Evolutionary conservation across 2,888 invertebrate genomes (phyloP).

Genomic region (Drosophila pseudotakahashii): DNA sequence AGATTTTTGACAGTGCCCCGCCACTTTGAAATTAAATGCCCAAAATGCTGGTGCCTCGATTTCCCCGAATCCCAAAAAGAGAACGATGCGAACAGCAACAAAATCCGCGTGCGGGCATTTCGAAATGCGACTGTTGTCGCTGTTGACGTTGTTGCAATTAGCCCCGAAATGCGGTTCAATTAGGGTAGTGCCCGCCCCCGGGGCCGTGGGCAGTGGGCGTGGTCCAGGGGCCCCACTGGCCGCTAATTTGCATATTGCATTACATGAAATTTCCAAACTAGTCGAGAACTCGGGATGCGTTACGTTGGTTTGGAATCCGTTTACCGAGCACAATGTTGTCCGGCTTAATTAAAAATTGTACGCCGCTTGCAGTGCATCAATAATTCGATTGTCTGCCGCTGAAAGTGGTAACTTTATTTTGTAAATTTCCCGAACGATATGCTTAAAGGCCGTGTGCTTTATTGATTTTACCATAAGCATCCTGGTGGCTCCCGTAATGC

Average conservation of each 20-base stretch:
- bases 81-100: slow-evolving; percentile 9
- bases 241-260: slow-evolving; percentile 52
- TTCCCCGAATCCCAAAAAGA: slow-evolving; percentile 6
- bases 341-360: slow-evolving; percentile 40
- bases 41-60: slow-evolving; percentile 18
- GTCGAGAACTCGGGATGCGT: slow-evolving; percentile 6
- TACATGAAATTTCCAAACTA: slow-evolving; percentile 32
- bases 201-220: slow-evolving; percentile 5
- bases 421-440: slow-evolving; percentile 1
- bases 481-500: background rate
- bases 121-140: slow-evolving; percentile 35
- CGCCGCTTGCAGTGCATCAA: slow-evolving; percentile 21
- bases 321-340: slow-evolving; percentile 13
- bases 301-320: slow-evolving; percentile 16
- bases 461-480: slow-evolving; percentile 60
- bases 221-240: slow-evolving; percentile 9
- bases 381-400: slow-evolving; percentile 22
- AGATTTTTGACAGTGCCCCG: slow-evolving; percentile 11
- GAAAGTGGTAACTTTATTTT: slow-evolving; percentile 17
- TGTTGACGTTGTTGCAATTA: slow-evolving; percentile 36
- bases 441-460: slow-evolving; percentile 16
- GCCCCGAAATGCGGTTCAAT: slow-evolving; percentile 40
- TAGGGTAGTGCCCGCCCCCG: slow-evolving; percentile 24
- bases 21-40: slow-evolving; percentile 31
- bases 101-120: slow-evolving; percentile 5